Conservation (phyloP, 1,140 invertebrate species). For the Pogonus chalceus region DNA sequence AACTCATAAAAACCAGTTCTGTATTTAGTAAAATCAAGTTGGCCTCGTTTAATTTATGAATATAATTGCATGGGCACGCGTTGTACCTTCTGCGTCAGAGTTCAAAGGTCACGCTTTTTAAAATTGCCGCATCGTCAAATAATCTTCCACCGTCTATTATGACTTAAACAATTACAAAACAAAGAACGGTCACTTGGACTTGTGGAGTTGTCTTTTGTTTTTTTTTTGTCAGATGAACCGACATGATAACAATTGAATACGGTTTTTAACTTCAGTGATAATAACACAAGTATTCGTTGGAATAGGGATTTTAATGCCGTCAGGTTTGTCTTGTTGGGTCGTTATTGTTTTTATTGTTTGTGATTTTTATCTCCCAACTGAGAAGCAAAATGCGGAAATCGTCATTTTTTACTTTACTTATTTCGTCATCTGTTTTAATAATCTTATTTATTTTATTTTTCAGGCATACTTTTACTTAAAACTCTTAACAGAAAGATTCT, state of each 20-base stretch:
- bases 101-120: neutral
- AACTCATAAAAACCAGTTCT: neutral
- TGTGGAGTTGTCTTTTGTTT: neutral
- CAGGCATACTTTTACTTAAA: neutral
- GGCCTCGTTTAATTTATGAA: neutral
- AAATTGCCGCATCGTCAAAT: neutral
- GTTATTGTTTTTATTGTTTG: no score
- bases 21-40: neutral
- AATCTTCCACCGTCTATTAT: neutral
- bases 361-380: no score
- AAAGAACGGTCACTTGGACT: neutral
- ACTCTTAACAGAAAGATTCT: no score
- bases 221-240: neutral
- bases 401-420: no score
- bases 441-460: neutral
- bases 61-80: neutral
- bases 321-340: no score
- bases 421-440: neutral
- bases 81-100: neutral
- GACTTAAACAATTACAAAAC: neutral
- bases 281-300: no score
- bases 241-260: neutral
- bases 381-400: no score
- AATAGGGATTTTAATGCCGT: no score
- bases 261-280: no score